phyloP scores from a whole-genome alignment of 2,797 vertebrate species.

The Eidolon dupreanum region DNA sequence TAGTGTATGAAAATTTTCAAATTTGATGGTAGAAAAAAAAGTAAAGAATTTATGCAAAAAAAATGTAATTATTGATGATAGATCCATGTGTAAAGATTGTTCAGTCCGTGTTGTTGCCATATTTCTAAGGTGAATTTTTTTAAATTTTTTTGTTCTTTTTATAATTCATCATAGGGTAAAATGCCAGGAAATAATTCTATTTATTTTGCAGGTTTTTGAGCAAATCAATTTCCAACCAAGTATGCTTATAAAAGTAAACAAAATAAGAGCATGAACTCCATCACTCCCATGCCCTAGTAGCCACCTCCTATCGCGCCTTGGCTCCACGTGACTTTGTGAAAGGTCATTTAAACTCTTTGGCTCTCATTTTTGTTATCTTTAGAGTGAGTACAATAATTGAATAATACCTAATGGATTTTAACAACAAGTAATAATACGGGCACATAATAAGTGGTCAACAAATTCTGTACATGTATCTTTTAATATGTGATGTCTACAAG shows the following conservation, averaged over 20 bases:
- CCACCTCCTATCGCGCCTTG: background rate
- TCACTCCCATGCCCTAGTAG: too few species aligned
- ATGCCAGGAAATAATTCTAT: background rate
- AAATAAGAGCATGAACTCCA: background rate
- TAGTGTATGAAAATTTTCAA: background rate
- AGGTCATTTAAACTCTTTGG: background rate
- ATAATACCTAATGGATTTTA: background rate
- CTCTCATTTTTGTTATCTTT: background rate
- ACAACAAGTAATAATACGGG: background rate
- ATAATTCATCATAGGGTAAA: background rate
- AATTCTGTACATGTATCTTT: background rate
- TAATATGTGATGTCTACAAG: background rate
- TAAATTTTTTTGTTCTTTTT: background rate
- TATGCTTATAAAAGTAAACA: background rate
- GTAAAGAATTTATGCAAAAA: background rate
- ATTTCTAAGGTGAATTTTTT: background rate
- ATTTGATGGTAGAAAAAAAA: background rate
- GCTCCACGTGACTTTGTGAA: background rate
- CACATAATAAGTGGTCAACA: background rate
- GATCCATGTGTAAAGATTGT: background rate
- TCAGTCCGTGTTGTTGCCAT: background rate
- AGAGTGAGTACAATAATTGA: background rate
- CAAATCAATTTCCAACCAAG: background rate
- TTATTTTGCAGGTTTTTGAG: background rate
- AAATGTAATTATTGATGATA: background rate